Conservation (phyloP, 1,140 invertebrate genomes). For the Lepidotrigona ventralis region DNA sequence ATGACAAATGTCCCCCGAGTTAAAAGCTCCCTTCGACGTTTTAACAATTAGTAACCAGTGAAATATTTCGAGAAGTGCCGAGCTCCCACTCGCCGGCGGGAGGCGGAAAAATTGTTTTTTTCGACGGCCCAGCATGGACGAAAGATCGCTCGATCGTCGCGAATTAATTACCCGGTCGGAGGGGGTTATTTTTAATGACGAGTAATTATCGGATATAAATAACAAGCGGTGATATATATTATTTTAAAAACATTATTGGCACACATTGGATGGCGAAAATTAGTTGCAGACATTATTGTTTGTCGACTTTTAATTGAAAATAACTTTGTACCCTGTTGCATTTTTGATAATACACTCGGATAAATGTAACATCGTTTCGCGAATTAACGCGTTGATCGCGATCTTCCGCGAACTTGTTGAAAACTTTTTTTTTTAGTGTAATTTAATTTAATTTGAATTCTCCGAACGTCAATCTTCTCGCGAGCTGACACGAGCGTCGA, state of each 20-base stretch:
- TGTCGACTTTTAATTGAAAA: not conserved
- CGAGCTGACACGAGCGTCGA: too few relatives aligned
- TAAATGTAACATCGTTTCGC: not conserved
- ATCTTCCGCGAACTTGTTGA: too few relatives aligned
- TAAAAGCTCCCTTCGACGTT: conserved; percentile 19
- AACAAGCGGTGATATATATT: too few relatives aligned
- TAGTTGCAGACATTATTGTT: not conserved
- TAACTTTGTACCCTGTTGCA: not conserved
- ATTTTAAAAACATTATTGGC: too few relatives aligned
- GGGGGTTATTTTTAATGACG: not conserved
- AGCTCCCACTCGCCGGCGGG: not conserved
- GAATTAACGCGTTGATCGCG: too few relatives aligned
- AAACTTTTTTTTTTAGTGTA: too few relatives aligned
- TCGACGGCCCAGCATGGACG: not conserved
- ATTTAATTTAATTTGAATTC: too few relatives aligned
- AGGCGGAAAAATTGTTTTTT: not conserved
- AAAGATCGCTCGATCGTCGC: too few relatives aligned
- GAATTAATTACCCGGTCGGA: not conserved
- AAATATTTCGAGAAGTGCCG: not conserved
- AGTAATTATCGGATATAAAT: too few relatives aligned
- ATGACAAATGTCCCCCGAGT: conserved; percentile 33
- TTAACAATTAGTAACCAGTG: conserved; percentile 12
- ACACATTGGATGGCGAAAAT: too few relatives aligned
- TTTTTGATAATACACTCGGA: not conserved
- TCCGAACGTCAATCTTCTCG: too few relatives aligned